Conservation (phyloP, 2,888 invertebrate species). For the Alentia gelatinosa region DNA sequence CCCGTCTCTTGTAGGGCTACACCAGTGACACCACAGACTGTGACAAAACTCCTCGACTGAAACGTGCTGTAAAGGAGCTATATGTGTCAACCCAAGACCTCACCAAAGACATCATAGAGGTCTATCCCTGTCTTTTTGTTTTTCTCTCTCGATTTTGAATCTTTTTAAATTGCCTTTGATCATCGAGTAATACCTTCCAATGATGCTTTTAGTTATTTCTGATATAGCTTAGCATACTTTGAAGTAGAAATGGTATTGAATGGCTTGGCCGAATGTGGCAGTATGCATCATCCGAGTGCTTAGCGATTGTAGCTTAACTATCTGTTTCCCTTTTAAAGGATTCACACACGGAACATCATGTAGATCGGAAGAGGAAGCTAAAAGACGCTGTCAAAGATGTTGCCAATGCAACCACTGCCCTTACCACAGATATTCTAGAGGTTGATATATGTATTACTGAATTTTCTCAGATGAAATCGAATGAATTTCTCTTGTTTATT, state of each 20-base stretch:
- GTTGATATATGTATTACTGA: background rate
- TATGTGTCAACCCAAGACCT: constrained; percentile 32
- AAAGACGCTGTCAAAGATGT: constrained; percentile 28
- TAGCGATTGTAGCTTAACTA: too few relatives aligned
- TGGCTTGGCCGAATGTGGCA: too few relatives aligned
- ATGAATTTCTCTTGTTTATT: background rate
- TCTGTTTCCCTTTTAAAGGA: background rate
- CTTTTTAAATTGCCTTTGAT: background rate
- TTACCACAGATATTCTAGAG: constrained; percentile 30
- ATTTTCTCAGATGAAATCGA: background rate
- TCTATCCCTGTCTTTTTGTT: too few relatives aligned
- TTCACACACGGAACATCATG: background rate
- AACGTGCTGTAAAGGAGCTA: constrained; percentile 40
- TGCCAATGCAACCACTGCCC: constrained; percentile 38
- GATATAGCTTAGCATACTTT: background rate
- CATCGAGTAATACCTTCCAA: too few relatives aligned
- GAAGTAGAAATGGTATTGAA: too few relatives aligned
- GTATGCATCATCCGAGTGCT: too few relatives aligned
- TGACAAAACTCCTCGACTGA: background rate
- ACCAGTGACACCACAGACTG: constrained; percentile 6
- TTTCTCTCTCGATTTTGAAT: background rate
- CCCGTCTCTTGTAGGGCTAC: constrained; percentile 13
- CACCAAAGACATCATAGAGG: constrained; percentile 14
- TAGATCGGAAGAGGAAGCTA: background rate
- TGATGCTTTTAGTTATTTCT: background rate